Evolutionary conservation across 2,888 invertebrate genomes (phyloP), one percentile per base, ranked within the genome.

Genomic region (Tachina grossa): DNA sequence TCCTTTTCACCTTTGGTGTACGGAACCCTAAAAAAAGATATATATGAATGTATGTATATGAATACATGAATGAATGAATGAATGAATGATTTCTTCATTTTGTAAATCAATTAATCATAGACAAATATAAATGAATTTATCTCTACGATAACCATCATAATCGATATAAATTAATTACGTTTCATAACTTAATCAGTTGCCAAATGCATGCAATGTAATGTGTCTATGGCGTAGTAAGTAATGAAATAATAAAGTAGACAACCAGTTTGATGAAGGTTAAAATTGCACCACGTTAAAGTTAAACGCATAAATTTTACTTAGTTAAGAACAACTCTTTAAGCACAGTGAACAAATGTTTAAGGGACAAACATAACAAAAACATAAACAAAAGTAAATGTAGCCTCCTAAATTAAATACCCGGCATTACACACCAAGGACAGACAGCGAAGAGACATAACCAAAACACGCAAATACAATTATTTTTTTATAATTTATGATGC

Each of bases 401-500:
- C 16, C 8, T 11, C 45, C 55, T 66, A 63, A 49, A 51, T 4
- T 61, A 39, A 41, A 68, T 69, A n/a, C n/a, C 16, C 43, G 43
- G 59, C 16, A 22, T 43, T 41, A 51, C 49, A 41, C 4, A n/a
- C 47, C 9, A 57, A 43, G 55, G 41, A 57, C n/a, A 72, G 43
- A 14, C 39, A 16, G 13, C 31, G 57, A 13, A 43, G 65, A 57
- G 45, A 19, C 51, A 55, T 11, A 39, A 14, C 6, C 14, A 9
- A 31, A 59, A 57, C 6, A 31, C 10, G 41, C 49, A 78, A n/a
- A n/a, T 59, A 49, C 31, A 47, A 53, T 49, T 72, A 78, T 65
- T 79, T 65, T 69, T 63, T 72, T 69, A 89, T 91, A 90, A 91
- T 91, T 91, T 91, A 91, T 90, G 90, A 89, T 87, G 90, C 90